These are phyloP conservation scores for Encarsia formosa DNA, from an alignment of 2,888 invertebrate genomes.

Conservation along the genomic window DNA sequence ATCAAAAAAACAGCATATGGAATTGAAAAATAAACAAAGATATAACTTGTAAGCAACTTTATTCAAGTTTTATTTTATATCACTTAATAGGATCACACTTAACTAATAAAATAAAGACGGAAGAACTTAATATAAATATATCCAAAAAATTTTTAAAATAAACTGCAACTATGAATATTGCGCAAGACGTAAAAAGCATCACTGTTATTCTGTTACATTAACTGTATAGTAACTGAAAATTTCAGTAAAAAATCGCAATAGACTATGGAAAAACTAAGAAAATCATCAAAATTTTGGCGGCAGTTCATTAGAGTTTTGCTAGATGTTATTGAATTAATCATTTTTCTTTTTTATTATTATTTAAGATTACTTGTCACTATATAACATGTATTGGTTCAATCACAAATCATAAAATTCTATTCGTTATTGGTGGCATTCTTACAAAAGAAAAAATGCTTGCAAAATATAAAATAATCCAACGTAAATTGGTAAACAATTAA, in stretches of 20 bases:
- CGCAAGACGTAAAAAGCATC: constrained; percentile 26
- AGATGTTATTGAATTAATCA: neutral
- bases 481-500: no score
- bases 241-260: constrained; percentile 17
- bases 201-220: constrained; percentile 16
- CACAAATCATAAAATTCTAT: constrained; percentile 19
- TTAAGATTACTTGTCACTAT: constrained; percentile 14
- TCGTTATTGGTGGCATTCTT: neutral
- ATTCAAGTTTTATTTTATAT: constrained; percentile 23
- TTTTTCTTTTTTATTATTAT: constrained; percentile 9
- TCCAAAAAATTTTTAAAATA: constrained; percentile 21
- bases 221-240: constrained; percentile 8
- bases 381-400: constrained; percentile 20
- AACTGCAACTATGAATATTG: constrained; percentile 18
- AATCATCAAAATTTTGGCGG: constrained; percentile 8
- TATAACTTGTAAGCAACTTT: constrained; percentile 19
- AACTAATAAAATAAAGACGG: constrained; percentile 23
- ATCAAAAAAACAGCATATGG: no score
- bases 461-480: no score
- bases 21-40: constrained; percentile 1
- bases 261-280: constrained; percentile 12
- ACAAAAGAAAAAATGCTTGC: constrained; percentile 1
- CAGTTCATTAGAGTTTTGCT: constrained; percentile 20
- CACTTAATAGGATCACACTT: constrained; percentile 22
- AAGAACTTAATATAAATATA: constrained; percentile 25